phyloP scores from a whole-genome alignment of 2,113 vertebrate species.

The Prunella fulvescens region DNA sequence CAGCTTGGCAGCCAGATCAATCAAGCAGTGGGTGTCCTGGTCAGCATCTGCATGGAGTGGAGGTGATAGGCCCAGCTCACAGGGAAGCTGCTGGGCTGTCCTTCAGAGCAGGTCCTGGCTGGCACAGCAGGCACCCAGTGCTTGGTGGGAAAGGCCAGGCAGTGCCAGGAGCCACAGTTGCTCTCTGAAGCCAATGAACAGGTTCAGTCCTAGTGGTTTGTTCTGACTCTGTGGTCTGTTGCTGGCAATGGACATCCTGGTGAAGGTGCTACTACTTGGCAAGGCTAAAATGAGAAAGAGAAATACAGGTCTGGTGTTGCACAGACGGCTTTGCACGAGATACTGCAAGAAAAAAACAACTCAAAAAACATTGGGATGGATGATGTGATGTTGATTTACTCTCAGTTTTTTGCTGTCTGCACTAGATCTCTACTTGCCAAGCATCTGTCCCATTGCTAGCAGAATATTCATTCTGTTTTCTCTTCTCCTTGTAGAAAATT shows the following conservation, averaged over 20 bases:
- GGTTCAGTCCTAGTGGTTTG: not conserved
- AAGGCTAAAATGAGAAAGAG: not conserved
- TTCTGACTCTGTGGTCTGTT: not conserved
- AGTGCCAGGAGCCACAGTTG: not conserved
- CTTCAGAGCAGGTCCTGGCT: not conserved
- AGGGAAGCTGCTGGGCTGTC: not conserved
- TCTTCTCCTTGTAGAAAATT: conserved; percentile 83
- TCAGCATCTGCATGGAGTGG: not conserved
- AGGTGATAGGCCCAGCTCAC: not conserved
- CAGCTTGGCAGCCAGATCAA: not conserved
- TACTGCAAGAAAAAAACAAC: not conserved
- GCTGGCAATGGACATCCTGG: not conserved
- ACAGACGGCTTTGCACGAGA: not conserved
- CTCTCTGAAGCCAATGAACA: not conserved
- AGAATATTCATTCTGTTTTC: not conserved
- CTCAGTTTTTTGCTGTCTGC: not conserved
- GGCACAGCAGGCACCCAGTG: not conserved
- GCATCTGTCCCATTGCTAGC: not conserved
- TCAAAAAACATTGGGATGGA: not conserved
- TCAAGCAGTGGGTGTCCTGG: not conserved
- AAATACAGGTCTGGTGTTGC: not conserved
- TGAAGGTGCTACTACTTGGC: not conserved
- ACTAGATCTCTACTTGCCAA: not conserved
- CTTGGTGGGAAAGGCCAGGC: not conserved
- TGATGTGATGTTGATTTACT: not conserved